Conservation (phyloP, 1,140 invertebrate genomes). For the Triops cancriformis region DNA sequence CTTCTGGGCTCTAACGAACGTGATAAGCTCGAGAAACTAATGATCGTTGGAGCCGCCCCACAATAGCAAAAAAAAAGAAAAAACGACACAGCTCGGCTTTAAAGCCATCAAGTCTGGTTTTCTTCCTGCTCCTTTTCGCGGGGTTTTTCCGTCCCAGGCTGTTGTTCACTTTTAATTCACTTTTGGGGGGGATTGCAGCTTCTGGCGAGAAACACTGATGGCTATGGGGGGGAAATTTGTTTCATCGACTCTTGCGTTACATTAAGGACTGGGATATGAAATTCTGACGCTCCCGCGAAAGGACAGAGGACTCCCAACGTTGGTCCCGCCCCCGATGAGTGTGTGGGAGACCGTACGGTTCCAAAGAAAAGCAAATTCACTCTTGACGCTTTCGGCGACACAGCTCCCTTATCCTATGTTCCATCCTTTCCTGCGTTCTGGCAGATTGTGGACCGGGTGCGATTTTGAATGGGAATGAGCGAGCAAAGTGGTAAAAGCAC, state of each 20-base stretch:
- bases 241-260: slow-evolving; percentile 3
- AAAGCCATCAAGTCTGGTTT: not conserved
- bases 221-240: not conserved
- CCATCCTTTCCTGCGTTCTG: no score
- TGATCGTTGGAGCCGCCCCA: not conserved
- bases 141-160: not conserved
- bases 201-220: not conserved
- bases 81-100: not conserved
- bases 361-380: no score
- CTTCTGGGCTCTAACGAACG: slow-evolving; percentile 5
- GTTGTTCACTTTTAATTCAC: no score
- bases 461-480: no score
- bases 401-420: no score
- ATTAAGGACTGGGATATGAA: not conserved
- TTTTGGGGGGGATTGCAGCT: not conserved
- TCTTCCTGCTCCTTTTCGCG: not conserved
- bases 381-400: no score
- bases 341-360: not conserved
- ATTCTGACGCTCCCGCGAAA: not conserved
- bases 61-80: slow-evolving; percentile 6
- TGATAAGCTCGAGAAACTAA: not conserved
- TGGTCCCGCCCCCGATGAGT: not conserved
- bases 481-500: not conserved
- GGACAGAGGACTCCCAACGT: not conserved
- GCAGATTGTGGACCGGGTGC: no score